These are phyloP conservation scores for Orussus abietinus DNA, from an alignment of 1,140 invertebrate species.

Conservation along the genomic window DNA sequence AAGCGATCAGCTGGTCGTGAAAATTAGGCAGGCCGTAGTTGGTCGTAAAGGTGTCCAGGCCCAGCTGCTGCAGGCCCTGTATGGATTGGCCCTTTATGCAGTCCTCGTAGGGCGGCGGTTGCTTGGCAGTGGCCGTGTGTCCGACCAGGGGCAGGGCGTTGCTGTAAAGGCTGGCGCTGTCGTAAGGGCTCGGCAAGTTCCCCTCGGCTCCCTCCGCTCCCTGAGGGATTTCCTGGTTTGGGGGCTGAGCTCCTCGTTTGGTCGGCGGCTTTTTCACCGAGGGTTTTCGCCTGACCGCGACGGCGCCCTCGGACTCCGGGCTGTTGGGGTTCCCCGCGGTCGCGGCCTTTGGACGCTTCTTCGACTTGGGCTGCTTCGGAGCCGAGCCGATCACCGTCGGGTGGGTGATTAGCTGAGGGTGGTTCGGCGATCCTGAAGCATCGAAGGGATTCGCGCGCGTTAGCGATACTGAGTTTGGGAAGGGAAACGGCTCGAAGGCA, in stretches of 20 bases:
- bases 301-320: constrained; percentile 56
- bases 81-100: constrained; percentile 71
- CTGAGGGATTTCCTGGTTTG: constrained; percentile 61
- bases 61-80: constrained; percentile 56
- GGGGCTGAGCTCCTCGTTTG: constrained; percentile 48
- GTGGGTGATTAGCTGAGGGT: constrained; percentile 72
- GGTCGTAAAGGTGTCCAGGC: constrained; percentile 58
- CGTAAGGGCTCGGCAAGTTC: constrained; percentile 70
- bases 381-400: constrained; percentile 73
- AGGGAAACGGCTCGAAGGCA: too few species aligned
- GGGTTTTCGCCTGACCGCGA: constrained; percentile 63
- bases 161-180: constrained; percentile 73
- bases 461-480: too few species aligned
- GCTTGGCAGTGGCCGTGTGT: constrained; percentile 59
- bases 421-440: constrained; percentile 65
- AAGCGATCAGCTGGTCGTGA: constrained; percentile 59
- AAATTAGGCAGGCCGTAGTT: constrained; percentile 60
- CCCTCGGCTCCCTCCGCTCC: constrained; percentile 58
- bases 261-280: constrained; percentile 69
- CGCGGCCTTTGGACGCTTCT: constrained; percentile 63
- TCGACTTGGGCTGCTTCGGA: constrained; percentile 67
- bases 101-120: constrained; percentile 84
- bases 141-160: constrained; percentile 68
- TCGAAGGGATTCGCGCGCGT: too few species aligned
- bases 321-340: constrained; percentile 59